phyloP scores from a whole-genome alignment of 2,113 vertebrate species.

The Indri indri region DNA sequence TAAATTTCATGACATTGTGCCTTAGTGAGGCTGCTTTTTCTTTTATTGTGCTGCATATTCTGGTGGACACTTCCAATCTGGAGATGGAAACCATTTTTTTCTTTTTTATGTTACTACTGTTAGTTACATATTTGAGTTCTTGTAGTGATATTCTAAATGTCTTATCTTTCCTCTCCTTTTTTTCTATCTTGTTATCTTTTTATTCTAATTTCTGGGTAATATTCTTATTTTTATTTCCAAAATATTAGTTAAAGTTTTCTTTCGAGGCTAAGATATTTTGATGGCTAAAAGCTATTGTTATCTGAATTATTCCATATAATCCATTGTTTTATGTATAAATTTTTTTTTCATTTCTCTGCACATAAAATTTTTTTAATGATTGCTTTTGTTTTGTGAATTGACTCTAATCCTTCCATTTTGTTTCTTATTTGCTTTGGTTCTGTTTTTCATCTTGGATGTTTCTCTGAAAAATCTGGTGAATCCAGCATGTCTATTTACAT shows the following conservation, averaged over 20 bases:
- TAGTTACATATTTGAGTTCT: background rate
- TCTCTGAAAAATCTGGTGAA: background rate
- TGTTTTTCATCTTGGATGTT: background rate
- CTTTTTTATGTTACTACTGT: background rate
- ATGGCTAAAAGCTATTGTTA: background rate
- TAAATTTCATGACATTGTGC: background rate
- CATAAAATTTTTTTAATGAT: background rate
- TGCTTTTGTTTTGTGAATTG: background rate
- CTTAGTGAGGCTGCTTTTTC: background rate
- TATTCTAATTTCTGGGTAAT: background rate
- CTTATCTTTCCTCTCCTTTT: background rate
- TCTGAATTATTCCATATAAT: background rate
- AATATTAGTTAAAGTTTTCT: background rate
- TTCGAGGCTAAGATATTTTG: background rate
- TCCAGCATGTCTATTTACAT: background rate
- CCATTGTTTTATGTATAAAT: background rate
- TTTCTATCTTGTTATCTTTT: background rate
- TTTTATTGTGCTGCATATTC: background rate
- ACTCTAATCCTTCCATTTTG: background rate
- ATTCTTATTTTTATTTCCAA: background rate
- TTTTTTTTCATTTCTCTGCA: background rate
- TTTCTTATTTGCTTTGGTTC: background rate
- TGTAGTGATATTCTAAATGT: background rate
- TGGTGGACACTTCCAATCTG: background rate
- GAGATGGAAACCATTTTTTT: background rate